Conservation (phyloP, 2,888 invertebrate genomes). For the Lasioglossum zephyrum region DNA sequence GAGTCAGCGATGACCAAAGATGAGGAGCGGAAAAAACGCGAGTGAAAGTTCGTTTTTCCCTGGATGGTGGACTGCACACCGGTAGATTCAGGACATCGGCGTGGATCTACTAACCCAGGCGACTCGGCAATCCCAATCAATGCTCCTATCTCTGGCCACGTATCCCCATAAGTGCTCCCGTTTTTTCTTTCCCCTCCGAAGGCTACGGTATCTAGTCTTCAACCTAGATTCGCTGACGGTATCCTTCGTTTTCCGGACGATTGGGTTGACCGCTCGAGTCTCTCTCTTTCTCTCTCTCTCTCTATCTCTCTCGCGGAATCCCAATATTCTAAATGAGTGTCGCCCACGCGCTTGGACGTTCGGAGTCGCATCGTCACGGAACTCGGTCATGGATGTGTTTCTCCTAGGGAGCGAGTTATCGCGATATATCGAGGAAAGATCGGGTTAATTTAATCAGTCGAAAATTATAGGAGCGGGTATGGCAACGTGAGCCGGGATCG, state of each 20-base stretch:
- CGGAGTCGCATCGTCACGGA: background rate
- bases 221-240: background rate
- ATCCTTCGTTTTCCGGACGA: conserved; percentile 17
- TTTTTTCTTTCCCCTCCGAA: background rate
- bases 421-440: conserved; percentile 17
- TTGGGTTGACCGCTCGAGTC: conserved; percentile 7
- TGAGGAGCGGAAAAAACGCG: background rate
- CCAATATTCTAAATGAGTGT: background rate
- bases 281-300: background rate
- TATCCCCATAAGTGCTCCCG: conserved; percentile 1
- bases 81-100: conserved; percentile 12
- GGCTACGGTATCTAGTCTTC: conserved; percentile 8
- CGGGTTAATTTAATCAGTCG: conserved; percentile 49
- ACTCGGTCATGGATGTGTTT: conserved; percentile 21
- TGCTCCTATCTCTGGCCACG: conserved; percentile 13
- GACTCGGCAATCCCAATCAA: conserved; percentile 3
- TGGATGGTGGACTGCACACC: background rate
- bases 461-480: conserved; percentile 44
- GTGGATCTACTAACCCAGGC: background rate
- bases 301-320: background rate
- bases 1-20: background rate
- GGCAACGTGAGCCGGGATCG: conserved; percentile 33
- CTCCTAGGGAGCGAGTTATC: background rate
- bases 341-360: background rate
- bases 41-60: conserved; percentile 11